Evolutionary conservation across 2,888 invertebrate genomes (phyloP).

Genomic region (Latrodectus hesperus): DNA sequence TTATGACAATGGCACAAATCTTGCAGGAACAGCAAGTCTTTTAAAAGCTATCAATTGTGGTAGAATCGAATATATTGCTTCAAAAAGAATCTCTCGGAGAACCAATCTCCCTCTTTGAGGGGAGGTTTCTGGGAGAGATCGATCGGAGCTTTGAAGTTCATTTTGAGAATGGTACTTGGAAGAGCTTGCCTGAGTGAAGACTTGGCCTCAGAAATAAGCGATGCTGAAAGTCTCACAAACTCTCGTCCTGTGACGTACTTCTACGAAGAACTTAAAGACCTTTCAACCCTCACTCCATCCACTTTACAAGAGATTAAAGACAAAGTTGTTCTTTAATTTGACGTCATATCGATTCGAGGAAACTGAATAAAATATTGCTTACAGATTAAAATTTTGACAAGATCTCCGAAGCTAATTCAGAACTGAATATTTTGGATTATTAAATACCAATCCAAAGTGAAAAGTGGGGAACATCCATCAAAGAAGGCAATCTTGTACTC

Average conservation of each 20-base stretch:
- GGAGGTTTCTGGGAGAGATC: background rate
- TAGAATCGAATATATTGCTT: background rate
- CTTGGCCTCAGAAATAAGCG: background rate
- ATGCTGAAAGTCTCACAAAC: conserved; percentile 10
- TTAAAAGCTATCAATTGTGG: background rate
- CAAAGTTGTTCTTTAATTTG: background rate
- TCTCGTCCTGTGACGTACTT: conserved; percentile 6
- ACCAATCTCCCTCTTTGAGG: background rate
- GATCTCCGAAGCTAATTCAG: background rate
- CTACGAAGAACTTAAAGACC: background rate
- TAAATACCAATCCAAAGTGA: background rate
- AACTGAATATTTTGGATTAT: background rate
- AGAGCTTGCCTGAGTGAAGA: background rate
- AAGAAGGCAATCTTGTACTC: background rate
- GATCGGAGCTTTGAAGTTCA: background rate
- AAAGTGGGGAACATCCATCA: background rate
- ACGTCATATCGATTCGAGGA: background rate
- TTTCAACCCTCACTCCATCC: background rate
- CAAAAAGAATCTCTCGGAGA: background rate
- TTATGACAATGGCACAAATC: conserved; percentile 1
- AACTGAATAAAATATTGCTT: background rate
- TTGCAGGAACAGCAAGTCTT: background rate
- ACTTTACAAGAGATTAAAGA: background rate
- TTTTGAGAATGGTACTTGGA: background rate
- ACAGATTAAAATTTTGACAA: background rate